These are phyloP conservation scores for Nanger granti DNA, from an alignment of 2,113 vertebrate species.

Conservation along the genomic window DNA sequence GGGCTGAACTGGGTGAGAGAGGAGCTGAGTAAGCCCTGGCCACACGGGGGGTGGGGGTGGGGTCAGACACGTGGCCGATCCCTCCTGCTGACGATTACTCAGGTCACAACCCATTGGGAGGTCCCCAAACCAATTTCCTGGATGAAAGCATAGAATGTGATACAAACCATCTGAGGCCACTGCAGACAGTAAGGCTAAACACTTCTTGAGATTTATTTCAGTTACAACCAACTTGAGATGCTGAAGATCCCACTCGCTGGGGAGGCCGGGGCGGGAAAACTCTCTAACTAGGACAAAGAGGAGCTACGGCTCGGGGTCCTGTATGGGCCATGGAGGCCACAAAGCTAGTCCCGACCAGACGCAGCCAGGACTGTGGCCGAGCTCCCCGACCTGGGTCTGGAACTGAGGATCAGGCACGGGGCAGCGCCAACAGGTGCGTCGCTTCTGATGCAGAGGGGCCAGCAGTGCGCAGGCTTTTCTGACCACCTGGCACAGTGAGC, in stretches of 20 bases:
- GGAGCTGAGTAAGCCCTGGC: not conserved
- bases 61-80: not conserved
- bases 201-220: not conserved
- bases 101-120: not conserved
- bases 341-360: not conserved
- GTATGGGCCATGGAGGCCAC: fast-evolving
- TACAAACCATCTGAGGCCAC: not conserved
- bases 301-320: not conserved
- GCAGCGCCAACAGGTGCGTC: not conserved
- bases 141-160: not conserved
- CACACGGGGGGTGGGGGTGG: too few relatives aligned
- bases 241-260: not conserved
- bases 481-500: not conserved
- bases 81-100: too few relatives aligned
- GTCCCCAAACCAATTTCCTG: not conserved
- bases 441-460: not conserved
- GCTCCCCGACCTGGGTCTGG: not conserved
- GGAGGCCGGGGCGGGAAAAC: not conserved
- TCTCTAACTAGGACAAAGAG: not conserved
- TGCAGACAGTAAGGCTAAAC: not conserved
- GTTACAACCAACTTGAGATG: not conserved
- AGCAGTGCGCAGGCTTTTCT: not conserved
- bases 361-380: not conserved
- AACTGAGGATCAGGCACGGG: not conserved
- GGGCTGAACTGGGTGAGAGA: not conserved